Evolutionary conservation across 2,797 vertebrate species (phyloP).

Genomic region (Argyrosomus regius): DNA sequence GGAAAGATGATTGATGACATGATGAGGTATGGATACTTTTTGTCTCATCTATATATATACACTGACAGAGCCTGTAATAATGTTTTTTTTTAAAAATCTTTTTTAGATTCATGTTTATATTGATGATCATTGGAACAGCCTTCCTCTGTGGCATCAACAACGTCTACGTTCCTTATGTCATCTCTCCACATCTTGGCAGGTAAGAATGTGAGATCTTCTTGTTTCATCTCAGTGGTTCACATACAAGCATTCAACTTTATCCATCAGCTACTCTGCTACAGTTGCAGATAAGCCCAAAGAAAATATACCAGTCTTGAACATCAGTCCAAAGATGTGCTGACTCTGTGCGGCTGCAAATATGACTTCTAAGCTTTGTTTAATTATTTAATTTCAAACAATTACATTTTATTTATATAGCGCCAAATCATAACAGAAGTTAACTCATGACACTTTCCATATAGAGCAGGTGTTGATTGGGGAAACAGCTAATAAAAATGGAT

Average conservation of each 20-base stretch:
- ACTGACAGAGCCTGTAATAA: neutral
- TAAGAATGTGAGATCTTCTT: conserved; percentile 58
- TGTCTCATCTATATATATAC: neutral
- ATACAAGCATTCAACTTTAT: neutral
- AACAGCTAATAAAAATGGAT: no score
- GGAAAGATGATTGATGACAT: conserved; percentile 96
- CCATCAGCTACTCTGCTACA: neutral
- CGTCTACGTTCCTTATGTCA: conserved; percentile 91
- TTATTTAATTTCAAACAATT: no score
- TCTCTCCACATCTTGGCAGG: conserved; percentile 89
- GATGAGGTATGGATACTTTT: conserved; percentile 85
- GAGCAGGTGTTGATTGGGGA: no score
- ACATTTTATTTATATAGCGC: no score
- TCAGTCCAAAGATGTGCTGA: neutral
- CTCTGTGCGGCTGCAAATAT: neutral
- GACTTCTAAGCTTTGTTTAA: no score
- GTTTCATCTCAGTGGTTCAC: neutral
- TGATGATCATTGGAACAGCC: conserved; percentile 95
- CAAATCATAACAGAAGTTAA: no score
- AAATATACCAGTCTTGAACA: neutral
- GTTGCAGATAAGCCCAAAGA: neutral
- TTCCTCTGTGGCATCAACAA: conserved; percentile 96
- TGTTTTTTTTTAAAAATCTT: neutral
- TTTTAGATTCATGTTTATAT: conserved; percentile 93
- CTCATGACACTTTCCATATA: no score